These are phyloP conservation scores for Drosophila falleni DNA, from an alignment of 2,888 invertebrate species.

Conservation along the genomic window DNA sequence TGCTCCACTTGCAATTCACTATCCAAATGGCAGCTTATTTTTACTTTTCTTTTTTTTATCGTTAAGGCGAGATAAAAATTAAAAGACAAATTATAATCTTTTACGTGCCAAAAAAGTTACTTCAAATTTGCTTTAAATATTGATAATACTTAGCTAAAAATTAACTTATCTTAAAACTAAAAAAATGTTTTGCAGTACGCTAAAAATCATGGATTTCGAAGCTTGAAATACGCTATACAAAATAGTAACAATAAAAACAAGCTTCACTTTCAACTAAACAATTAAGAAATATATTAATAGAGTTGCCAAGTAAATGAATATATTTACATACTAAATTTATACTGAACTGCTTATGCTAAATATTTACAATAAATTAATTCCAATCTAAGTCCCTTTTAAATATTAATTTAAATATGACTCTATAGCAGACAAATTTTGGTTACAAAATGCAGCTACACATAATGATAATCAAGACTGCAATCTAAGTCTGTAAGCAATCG, in stretches of 20 bases:
- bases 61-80: not conserved
- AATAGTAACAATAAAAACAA: not conserved
- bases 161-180: not conserved
- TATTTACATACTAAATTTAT: not conserved
- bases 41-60: not conserved
- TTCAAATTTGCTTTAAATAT: not conserved
- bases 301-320: too few species aligned
- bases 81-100: not conserved
- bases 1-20: constrained; percentile 31
- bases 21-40: constrained; percentile 5
- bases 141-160: not conserved
- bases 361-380: not conserved
- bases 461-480: not conserved
- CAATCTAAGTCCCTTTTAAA: not conserved
- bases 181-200: not conserved
- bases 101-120: not conserved
- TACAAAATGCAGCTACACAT: not conserved
- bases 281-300: not conserved
- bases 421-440: not conserved
- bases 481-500: constrained; percentile 10
- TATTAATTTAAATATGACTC: not conserved
- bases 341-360: not conserved
- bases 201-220: not conserved
- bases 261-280: not conserved
- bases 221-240: not conserved